Evolutionary conservation across 1,140 invertebrate genomes (phyloP), one percentile per base, ranked within the genome.

Genomic region (Oncopeltus fasciatus): DNA sequence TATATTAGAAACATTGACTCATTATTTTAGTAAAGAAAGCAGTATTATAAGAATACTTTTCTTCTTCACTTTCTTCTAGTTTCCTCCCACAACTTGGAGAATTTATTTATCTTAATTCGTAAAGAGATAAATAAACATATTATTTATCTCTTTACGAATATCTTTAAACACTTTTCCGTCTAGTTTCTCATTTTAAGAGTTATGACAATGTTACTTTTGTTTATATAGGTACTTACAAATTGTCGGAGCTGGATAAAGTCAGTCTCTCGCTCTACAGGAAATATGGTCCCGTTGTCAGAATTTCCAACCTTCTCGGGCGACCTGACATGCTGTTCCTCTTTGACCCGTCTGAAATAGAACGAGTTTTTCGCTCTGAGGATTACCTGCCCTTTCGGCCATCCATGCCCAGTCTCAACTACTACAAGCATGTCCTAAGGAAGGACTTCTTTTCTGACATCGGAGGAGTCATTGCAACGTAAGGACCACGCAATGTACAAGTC

Each of bases 391-490:
- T 86, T 64, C 76, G 87, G 66, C 86, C 86, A 0, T 85, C 85
- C 8, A 88, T 88, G 78, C 86, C 87, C 0, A 88, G 86, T 0
- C 76, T 89, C 9, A 78, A 83, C 67, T 84, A 87, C 69, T 89
- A 88, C 71, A 89, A 89, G 67, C 84, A 86, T 66, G 78, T 81
- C 16, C 72, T 88, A 62, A 74, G 84, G 49, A 83, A 81, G 67
- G 82, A 87, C 58, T 87, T 86, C 69, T 89, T 89, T 70, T 80
- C 79, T 26, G 80, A 84, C 24, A 80, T 78, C 66, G 82, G 83
- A 1, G 87, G 87, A 16, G 78, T 88, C 26, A 88, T 89, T 69
- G 86, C 85, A 68, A 82, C 87, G 87, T 89, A 77, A 83, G 83
- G 14, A 5, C 31, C 31, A 5, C 31, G n/a, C n/a, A n/a, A n/a